These are phyloP conservation scores for Mystacides longicornis DNA, from an alignment of 2,888 invertebrate genomes.

Conservation along the genomic window DNA sequence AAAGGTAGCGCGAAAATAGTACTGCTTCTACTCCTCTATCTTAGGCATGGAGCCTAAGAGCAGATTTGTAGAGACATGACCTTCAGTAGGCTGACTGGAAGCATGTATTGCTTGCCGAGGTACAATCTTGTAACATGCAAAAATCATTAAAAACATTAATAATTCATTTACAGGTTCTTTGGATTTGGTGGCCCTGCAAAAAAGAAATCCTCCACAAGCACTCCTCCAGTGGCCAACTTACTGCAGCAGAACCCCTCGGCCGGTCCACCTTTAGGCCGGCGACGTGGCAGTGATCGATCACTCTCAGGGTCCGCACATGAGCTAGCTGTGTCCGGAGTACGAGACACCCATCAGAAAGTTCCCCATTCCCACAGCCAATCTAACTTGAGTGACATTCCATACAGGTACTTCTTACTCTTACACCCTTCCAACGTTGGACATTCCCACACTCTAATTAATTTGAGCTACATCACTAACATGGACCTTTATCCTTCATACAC, in stretches of 20 bases:
- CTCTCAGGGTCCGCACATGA: slow-evolving; percentile 79
- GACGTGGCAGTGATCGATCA: slow-evolving; percentile 79
- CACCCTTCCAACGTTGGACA: no score
- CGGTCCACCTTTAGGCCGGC: slow-evolving; percentile 44
- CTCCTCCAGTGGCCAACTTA: slow-evolving; percentile 43
- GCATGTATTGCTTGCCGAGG: no score
- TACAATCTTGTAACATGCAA: no score
- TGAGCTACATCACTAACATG: no score
- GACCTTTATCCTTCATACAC: no score
- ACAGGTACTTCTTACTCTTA: slow-evolving; percentile 69
- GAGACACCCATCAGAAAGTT: slow-evolving; percentile 54
- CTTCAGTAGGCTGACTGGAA: no score
- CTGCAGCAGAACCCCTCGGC: slow-evolving; percentile 35
- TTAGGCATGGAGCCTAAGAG: no score
- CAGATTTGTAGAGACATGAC: no score
- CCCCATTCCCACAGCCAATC: slow-evolving; percentile 87
- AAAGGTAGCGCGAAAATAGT: no score
- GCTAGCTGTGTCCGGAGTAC: slow-evolving; percentile 64
- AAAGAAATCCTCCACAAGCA: slow-evolving; percentile 63
- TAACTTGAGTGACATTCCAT: slow-evolving; percentile 78
- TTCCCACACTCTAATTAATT: no score
- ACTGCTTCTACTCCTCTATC: no score
- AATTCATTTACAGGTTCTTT: slow-evolving; percentile 61
- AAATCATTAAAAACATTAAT: not conserved
- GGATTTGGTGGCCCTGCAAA: slow-evolving; percentile 82